A percentile compares a stretch with the other conserved stretches of the same genome.
Evolutionary conservation across 1,140 invertebrate species (phyloP).

Genomic region (Andricus grossulariae): DNA sequence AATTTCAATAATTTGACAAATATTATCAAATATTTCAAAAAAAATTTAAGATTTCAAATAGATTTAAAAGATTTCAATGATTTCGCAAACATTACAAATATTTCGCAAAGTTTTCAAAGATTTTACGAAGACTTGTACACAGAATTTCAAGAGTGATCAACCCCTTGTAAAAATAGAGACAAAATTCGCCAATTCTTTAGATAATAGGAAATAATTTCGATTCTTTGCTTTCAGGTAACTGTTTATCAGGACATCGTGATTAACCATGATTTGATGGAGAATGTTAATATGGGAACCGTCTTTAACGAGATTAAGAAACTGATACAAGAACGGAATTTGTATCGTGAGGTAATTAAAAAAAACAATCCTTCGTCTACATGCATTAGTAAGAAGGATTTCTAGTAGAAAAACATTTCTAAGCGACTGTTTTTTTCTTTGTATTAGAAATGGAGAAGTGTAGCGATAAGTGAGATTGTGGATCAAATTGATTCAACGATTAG

Average conservation of each 20-base stretch:
- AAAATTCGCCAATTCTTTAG: neutral
- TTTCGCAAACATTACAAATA: no score
- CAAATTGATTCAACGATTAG: conserved; percentile 14
- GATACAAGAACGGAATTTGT: conserved; percentile 87
- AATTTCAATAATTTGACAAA: no score
- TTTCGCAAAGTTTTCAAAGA: no score
- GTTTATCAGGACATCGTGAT: conserved; percentile 91
- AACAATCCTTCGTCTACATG: neutral
- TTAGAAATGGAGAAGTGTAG: conserved; percentile 2
- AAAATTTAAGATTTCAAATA: no score
- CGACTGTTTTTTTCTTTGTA: neutral
- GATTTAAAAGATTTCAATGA: no score
- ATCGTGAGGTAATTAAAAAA: conserved; percentile 69
- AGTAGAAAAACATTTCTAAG: neutral
- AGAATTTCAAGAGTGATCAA: no score
- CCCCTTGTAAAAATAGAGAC: neutral
- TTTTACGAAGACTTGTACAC: no score
- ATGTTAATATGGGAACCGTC: conserved; percentile 81
- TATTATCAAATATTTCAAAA: no score
- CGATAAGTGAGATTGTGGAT: neutral
- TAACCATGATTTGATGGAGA: conserved; percentile 85
- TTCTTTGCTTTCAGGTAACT: conserved; percentile 81
- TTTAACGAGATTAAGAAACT: conserved; percentile 87
- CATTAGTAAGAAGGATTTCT: no score
- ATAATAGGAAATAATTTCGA: neutral